Evolutionary conservation across 2,888 invertebrate genomes (phyloP).

Genomic region (Xylophagus ater): DNA sequence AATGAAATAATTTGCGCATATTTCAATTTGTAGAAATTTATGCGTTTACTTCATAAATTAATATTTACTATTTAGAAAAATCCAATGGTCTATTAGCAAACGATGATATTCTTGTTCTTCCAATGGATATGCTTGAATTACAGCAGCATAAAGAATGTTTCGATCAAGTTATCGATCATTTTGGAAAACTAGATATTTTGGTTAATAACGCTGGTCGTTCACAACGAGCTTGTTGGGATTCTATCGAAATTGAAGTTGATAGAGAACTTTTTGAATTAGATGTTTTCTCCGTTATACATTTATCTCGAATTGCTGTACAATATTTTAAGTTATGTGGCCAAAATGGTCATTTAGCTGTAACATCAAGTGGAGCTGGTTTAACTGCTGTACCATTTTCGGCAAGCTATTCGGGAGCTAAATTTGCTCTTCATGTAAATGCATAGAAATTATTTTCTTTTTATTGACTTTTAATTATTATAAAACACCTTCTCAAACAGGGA

Average conservation of each 20-base stretch:
- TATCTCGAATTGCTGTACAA: constrained; percentile 56
- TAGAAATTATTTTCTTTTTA: constrained; percentile 5
- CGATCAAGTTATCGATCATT: constrained; percentile 51
- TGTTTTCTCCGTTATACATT: constrained; percentile 58
- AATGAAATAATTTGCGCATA: background rate
- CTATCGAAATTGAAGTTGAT: constrained; percentile 60
- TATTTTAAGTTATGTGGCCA: constrained; percentile 43
- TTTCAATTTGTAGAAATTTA: background rate
- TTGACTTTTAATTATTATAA: constrained; percentile 10
- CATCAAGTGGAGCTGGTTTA: constrained; percentile 63
- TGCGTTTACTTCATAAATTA: constrained; percentile 15
- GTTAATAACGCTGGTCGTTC: constrained; percentile 74
- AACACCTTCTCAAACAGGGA: constrained; percentile 48
- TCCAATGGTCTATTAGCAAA: constrained; percentile 38
- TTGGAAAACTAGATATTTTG: constrained; percentile 62
- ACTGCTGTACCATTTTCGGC: constrained; percentile 54
- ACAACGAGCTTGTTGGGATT: constrained; percentile 61
- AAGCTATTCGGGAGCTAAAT: constrained; percentile 62
- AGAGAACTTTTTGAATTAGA: constrained; percentile 64
- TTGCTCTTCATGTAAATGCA: constrained; percentile 56
- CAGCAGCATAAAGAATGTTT: constrained; percentile 50
- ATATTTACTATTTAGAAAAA: constrained; percentile 26
- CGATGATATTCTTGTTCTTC: constrained; percentile 54
- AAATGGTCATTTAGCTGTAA: constrained; percentile 60
- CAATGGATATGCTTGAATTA: constrained; percentile 54